Evolutionary conservation across 2,113 vertebrate species (phyloP), one percentile per base, ranked within the genome.

Genomic region (Macquaria ambigua): DNA sequence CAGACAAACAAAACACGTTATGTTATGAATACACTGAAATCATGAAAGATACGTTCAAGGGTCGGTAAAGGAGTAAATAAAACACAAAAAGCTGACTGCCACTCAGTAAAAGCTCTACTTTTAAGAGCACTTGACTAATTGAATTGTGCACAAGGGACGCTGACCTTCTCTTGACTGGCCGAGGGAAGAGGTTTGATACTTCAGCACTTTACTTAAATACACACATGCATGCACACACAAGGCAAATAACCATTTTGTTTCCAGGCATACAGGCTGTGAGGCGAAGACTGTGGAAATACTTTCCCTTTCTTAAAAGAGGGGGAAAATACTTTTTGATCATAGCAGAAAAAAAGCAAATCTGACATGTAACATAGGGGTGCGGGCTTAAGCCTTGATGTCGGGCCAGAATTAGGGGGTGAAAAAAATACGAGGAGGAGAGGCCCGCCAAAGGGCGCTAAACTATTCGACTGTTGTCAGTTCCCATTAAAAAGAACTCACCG

Each of bases 401-500:
- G 63, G 86, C 88, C 84, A 90, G 89, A 86, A 89, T 74, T 74
- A 75, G 64, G 43, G 82, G 48, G 75, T 66, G 82, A 78, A 94
- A 88, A 76, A 89, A 87, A 62, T 74, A 85, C 73, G 75, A 84
- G 86, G 63, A 84, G 78, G 25, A 63, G 82, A 81, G 86, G 77
- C 87, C 81, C 25, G 74, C 80, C 82, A 91, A 93, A 90, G 81
- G 81, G 70, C 37, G 70, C 84, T 76, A 85, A 88, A 88, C 91
- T 90, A 93, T 93, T 93, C 89, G 88, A 84, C 89, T 89, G 80
- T 84, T 94, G 95, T 94, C 94, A 90, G 85, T 82, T 90, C 81
- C 71, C 68, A 91, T 95, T 94, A 87, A 88, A 90, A 79, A 83
- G 77, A 82, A 92, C 71, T 86, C 89, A 87, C 77, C 76, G 16